Base-by-base conservation (phyloP, 64 coral and sea anemone genomes). In the Montipora capricornis region DNA sequence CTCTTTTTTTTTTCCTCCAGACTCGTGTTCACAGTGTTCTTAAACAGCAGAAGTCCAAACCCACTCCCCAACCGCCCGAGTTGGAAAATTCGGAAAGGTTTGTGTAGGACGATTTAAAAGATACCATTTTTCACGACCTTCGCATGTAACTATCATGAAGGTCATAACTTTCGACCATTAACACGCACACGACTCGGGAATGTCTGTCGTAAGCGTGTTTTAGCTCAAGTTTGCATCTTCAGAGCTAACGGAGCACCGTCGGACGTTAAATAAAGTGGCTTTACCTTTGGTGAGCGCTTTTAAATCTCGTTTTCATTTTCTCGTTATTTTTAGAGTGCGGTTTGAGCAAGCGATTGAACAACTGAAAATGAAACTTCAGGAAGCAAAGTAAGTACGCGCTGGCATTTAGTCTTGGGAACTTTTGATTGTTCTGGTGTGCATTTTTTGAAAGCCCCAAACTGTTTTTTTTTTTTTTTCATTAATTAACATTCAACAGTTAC, bases 31-130 rank as follows among this genome's bases (percentile, higher is more conserved):
- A 98, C 68, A 98, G 96, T 82, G 96, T 98, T 4, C 91, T 98
- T 24, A 98, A 98, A 82, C 96, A 98, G 70, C 96, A 98, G 60
- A 98, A 98, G 80, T 59, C 96, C 67, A 98, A 98, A 90, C 91
- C 96, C 3, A 58, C 87, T 7, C 87, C 51, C 22, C 88, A 90
- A 44, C 68, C 96, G 37, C 67, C 82, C 75, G 94, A 93, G 51
- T 14, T 98, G 81, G 96, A 98, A 13, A 90, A 49, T 14, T 85
- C 80, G 14, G 96, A 98, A 74, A 98, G 96, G 95, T 97, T 76
- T 45, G n/a, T 81, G 5, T 80, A 44, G 37, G 19, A 73, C 47
- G 16, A 6, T 85, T 20, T 37, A 37, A 37, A 2, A 37, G 37
- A 37, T 37, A 37, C 37, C 2, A 37, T 37, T 37, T 37, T 37